Evolutionary conservation across 2,113 vertebrate genomes (phyloP).

Genomic region (Cygnus atratus): DNA sequence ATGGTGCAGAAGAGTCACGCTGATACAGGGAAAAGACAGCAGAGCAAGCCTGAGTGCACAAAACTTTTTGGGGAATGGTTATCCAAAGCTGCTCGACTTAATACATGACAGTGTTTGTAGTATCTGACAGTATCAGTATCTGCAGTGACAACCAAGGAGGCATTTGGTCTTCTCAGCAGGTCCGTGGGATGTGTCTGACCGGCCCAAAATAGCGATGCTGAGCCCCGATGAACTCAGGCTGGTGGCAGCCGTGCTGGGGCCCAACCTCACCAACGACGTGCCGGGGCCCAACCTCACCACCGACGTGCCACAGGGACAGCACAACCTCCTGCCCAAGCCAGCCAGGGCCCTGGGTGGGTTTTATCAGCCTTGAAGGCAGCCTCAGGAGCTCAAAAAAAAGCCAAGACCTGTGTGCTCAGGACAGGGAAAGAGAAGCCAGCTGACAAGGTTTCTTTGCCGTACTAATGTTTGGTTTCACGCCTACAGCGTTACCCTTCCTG

Average conservation of each 20-base stretch:
- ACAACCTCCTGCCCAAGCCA: neutral
- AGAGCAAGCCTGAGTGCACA: neutral
- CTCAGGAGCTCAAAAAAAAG: neutral
- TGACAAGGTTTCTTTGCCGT: neutral
- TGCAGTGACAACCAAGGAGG: neutral
- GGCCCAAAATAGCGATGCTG: neutral
- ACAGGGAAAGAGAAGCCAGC: neutral
- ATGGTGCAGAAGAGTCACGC: neutral
- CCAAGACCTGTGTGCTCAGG: neutral
- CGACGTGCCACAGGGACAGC: accelerated
- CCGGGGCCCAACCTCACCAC: neutral
- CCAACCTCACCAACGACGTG: neutral
- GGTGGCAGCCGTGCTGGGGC: accelerated
- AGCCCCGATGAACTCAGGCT: neutral
- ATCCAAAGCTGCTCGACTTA: accelerated
- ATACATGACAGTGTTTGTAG: too few relatives aligned
- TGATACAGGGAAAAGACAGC: neutral
- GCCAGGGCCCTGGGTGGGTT: accelerated
- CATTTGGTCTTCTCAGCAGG: neutral
- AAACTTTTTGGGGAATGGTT: neutral
- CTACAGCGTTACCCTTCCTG: neutral
- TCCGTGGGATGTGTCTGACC: accelerated
- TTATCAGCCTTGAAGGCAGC: neutral
- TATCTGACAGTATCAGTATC: too few relatives aligned
- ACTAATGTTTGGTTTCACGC: neutral